Base-by-base conservation (phyloP, 2,797 vertebrate species). In the Sebastes itinus region DNA sequence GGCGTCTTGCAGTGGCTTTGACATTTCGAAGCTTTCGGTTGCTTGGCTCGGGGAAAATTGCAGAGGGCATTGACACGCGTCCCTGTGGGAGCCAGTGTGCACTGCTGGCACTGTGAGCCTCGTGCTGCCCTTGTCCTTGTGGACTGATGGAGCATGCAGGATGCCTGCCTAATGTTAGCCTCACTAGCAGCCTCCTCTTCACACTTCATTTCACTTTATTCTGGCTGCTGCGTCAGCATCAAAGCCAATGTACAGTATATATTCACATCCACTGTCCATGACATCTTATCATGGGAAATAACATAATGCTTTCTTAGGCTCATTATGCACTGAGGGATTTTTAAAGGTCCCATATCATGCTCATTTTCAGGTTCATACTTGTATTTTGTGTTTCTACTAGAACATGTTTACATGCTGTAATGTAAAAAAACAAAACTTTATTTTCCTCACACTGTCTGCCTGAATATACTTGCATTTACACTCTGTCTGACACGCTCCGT, bases 1-100 rank as follows among this genome's bases (percentile, higher is more conserved):
- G 54, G 60, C 52, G 63, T 77, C 78, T 78, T 55, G 75, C 58
- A 64, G 78, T 20, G 49, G 75, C 75, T 74, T 60, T 94, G 89
- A 90, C 86, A 94, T 92, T 93, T 90, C 12, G 25, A 78, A 88
- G 84, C 69, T 72, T 73, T 87, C 33, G 22, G 65, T 83, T 81
- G 72, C 64, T 82, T 78, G 77, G 86, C 80, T 78, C 35, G 0
- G 14, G 73, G 73, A 42, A 76, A 55, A 80, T 75, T 87, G 74
- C 83, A 81, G 83, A 83, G 85, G 88, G 75, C 76, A 78, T 80
- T 87, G 72, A 33, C 72, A 60, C 52, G 68, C 56, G 22, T 90
- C 87, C 91, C 90, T 65, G 72, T 56, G 84, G 90, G 86, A 81
- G 68, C 25, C 66, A 12, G 80, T 77, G 83, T 84, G 83, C 82